Evolutionary conservation across 2,113 vertebrate species (phyloP).

Genomic region (Phasianus colchicus): DNA sequence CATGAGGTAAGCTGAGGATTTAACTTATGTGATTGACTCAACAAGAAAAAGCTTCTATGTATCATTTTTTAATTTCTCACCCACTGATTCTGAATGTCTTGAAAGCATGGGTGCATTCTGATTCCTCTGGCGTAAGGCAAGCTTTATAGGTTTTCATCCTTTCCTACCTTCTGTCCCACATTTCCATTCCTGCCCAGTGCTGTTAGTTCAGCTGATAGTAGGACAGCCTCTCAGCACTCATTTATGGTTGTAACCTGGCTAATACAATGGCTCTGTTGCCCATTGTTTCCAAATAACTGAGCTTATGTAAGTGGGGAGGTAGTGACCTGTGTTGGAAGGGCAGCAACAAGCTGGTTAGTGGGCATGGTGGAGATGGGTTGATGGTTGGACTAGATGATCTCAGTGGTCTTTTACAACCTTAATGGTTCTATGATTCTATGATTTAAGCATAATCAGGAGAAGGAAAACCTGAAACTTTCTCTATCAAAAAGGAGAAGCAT

Average conservation of each 20-base stretch:
- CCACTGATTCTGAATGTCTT: background rate
- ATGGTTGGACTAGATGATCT: no score
- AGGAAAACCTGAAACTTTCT: background rate
- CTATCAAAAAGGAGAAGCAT: background rate
- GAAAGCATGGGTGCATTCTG: accelerated
- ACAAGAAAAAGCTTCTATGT: background rate
- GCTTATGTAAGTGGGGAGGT: background rate
- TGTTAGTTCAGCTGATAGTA: background rate
- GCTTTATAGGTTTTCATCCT: background rate
- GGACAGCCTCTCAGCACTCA: background rate
- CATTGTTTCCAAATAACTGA: background rate
- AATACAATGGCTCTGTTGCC: background rate
- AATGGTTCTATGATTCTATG: no score
- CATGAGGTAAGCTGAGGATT: background rate
- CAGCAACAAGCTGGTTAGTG: background rate
- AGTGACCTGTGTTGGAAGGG: background rate
- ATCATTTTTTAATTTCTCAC: background rate
- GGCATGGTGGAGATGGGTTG: no score
- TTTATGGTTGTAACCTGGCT: background rate
- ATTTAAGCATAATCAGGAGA: background rate
- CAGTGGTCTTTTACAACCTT: no score
- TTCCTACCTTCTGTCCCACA: background rate
- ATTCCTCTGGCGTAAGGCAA: background rate
- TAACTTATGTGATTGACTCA: background rate
- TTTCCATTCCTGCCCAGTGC: background rate